Evolutionary conservation across 92 coral and sea anemone species (phyloP), one percentile per base, ranked within the genome.

Genomic region (Paragorgia papillata): DNA sequence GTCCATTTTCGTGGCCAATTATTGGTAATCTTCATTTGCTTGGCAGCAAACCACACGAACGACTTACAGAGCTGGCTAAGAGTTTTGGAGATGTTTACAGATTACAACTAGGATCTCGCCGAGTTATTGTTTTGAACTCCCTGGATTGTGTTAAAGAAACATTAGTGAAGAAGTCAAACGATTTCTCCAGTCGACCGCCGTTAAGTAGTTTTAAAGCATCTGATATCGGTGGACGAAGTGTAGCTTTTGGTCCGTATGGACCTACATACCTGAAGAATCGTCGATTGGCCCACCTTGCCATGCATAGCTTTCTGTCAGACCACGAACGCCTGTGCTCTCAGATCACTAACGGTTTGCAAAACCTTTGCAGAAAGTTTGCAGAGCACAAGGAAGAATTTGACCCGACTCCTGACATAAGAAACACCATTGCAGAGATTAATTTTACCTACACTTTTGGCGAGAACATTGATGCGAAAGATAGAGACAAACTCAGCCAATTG

Each of bases 111-210:
- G 99, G 99, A 54, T 81, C 94, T 49, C 87, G 87, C 29, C 90
- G 90, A 34, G 99, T 89, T 75, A 90, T 95, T 48, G 86, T 95
- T 49, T 78, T 95, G 53, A 95, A 89, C 80, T 85, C 90, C 59
- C 85, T 91, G 74, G 89, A 91, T 67, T 82, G 87, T 40, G 97
- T 95, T 54, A 95, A 89, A 59, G 97, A 95, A 57, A 91, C 99
- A n/a, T 87, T 95, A 28, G 90, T 95, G 44, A 83, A 87, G 49
- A 84, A 87, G 27, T 87, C 93, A 37, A 82, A 89, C 24, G 92
- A 91, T 73, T 95, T 90, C 76, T 89, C 99, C 27, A 90, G 92
- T 22, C 90, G 99, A n/a, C 99, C 99, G 30, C 92, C 90, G 18
- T 82, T 95, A 24, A 89, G 80, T 75, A 95, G 89, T 44, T 91